These are phyloP conservation scores for Clarias platycephalus DNA, from an alignment of 2,797 vertebrate species.

Conservation along the genomic window DNA sequence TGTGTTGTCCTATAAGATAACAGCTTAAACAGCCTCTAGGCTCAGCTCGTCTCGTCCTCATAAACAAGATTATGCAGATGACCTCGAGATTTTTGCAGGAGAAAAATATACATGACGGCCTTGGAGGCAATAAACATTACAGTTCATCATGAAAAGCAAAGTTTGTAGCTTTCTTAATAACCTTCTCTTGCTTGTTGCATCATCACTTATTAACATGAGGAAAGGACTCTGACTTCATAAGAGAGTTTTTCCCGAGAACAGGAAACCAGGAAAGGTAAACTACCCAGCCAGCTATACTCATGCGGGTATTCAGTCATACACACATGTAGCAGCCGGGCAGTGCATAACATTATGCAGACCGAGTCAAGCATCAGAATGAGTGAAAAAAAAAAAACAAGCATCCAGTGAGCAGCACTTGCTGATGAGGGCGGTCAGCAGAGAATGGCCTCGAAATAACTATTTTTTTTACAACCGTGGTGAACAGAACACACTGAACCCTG, in stretches of 20 bases:
- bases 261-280: background rate
- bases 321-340: background rate
- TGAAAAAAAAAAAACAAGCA: background rate
- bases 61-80: constrained; percentile 73
- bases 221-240: background rate
- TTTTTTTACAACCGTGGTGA: background rate
- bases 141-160: background rate
- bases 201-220: background rate
- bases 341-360: background rate
- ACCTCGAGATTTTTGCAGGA: constrained; percentile 64
- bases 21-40: constrained; percentile 73
- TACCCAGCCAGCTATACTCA: no score
- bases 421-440: background rate
- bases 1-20: constrained; percentile 71
- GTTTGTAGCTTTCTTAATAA: background rate
- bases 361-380: background rate
- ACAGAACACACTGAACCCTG: background rate
- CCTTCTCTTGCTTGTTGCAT: background rate
- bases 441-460: background rate
- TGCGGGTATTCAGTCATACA: background rate
- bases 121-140: constrained; percentile 64
- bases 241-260: background rate
- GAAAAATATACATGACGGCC: constrained; percentile 57
- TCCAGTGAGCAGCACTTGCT: background rate
- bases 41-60: constrained; percentile 67